phyloP scores from a whole-genome alignment of 2,113 vertebrate species.

The Bombycilla garrulus region DNA sequence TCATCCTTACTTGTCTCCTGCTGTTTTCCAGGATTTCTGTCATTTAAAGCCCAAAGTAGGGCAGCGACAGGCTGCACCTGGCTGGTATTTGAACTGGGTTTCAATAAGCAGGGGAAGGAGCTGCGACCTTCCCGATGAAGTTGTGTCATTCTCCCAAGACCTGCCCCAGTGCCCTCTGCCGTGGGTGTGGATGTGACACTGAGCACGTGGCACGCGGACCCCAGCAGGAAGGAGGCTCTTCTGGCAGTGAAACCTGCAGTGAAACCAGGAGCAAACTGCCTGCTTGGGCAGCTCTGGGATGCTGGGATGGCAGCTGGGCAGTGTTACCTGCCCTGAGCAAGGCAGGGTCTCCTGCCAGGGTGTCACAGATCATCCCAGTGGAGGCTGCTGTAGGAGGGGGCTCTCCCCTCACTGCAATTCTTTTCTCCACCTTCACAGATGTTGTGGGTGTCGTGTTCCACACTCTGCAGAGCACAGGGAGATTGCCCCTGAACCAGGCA shows the following conservation, averaged over 20 bases:
- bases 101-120: background rate
- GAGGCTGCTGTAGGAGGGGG: background rate
- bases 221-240: background rate
- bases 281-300: background rate
- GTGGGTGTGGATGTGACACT: background rate
- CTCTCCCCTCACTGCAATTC: background rate
- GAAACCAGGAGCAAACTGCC: background rate
- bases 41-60: background rate
- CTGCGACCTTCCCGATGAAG: background rate
- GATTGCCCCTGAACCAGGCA: background rate
- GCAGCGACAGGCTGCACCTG: background rate
- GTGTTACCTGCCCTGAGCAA: background rate
- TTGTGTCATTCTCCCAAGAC: background rate
- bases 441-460: background rate
- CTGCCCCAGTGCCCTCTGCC: background rate
- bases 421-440: background rate
- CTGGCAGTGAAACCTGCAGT: background rate
- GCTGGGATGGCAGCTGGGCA: background rate
- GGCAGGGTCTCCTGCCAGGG: background rate
- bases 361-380: background rate
- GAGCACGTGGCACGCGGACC: fast-evolving
- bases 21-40: background rate
- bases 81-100: background rate
- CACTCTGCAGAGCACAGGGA: background rate
- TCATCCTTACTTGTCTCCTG: background rate